phyloP scores from a whole-genome alignment of 1,140 invertebrate species.

The Nylanderia fulva region DNA sequence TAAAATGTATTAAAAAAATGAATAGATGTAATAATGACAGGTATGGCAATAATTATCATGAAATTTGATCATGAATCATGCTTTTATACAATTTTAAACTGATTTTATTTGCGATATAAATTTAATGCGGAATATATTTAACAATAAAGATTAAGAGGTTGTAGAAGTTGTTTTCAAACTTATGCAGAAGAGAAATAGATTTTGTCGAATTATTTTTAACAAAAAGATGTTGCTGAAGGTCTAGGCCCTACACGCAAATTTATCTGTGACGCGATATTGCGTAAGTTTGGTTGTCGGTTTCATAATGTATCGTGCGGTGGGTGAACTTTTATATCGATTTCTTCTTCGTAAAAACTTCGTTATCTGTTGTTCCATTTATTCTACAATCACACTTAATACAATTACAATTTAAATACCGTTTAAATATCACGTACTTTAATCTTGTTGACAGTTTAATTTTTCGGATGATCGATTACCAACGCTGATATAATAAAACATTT shows the following conservation, averaged over 20 bases:
- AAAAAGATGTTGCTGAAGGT: not conserved
- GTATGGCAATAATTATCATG: not conserved
- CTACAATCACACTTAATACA: constrained; percentile 10
- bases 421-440: not conserved
- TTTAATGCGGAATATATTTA: not conserved
- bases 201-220: not conserved
- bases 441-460: not conserved
- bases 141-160: not conserved
- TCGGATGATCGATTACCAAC: not conserved
- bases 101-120: not conserved
- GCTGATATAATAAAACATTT: not conserved
- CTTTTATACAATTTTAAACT: not conserved
- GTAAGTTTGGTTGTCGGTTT: constrained; percentile 57
- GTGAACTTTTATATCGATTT: constrained; percentile 35
- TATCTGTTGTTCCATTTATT: constrained; percentile 34
- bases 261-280: constrained; percentile 53
- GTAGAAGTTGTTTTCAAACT: not conserved
- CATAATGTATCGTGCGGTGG: constrained; percentile 46
- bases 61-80: not conserved
- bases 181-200: not conserved
- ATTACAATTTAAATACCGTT: not conserved
- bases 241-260: not conserved
- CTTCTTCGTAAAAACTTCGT: constrained; percentile 20
- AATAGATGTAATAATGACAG: not conserved
- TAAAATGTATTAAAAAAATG: too few species aligned